Base-by-base conservation (phyloP, 2,888 invertebrate genomes). In the Sarcophaga rosellei region DNA sequence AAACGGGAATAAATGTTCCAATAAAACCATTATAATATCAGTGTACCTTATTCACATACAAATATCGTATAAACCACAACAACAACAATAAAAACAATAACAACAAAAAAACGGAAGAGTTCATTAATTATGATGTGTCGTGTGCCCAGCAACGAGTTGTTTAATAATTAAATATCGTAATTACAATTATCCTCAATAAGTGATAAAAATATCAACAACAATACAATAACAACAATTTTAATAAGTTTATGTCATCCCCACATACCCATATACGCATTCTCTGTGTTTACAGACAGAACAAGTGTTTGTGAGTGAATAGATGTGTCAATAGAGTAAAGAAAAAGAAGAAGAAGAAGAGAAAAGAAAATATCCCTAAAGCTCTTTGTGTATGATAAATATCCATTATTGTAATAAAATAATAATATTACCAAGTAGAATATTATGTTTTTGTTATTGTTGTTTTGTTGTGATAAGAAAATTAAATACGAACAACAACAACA, bases 391-490 rank as follows among this genome's bases (percentile, higher is more conserved):
- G 53, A 53, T 53, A 53, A 53, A 53, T 53, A 53, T 17, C 17
- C 17, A 53, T 53, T 53, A 53, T 53, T 17, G 53, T 53, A 53
- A 53, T 53, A 53, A 53, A 53, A 68, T 35, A 72, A 72, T 57
- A 53, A 70, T 69, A 23, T 47, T 8, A 15, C 21, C n/a, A 35
- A 35, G 11, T 20, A 66, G 15, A 63, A 6, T 35, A 59, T 75
- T 57, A 75, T n/a, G 63, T n/a, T 72, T 72, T 35, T 12, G 57
- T 21, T 47, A 53, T 77, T 70, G 11, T 70, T 76, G 35, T 23
- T 66, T 35, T 77, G 12, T 57, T 72, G 72, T 77, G 82, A 78
- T 78, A 84, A 79, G 66, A 82, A 80, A 75, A 65, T 47, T 23
- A 57, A 44, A 62, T 25, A 23, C 5, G 21, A 73, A 73, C n/a